phyloP scores from a whole-genome alignment of 2,113 vertebrate genomes.

The Osmerus eperlanus region DNA sequence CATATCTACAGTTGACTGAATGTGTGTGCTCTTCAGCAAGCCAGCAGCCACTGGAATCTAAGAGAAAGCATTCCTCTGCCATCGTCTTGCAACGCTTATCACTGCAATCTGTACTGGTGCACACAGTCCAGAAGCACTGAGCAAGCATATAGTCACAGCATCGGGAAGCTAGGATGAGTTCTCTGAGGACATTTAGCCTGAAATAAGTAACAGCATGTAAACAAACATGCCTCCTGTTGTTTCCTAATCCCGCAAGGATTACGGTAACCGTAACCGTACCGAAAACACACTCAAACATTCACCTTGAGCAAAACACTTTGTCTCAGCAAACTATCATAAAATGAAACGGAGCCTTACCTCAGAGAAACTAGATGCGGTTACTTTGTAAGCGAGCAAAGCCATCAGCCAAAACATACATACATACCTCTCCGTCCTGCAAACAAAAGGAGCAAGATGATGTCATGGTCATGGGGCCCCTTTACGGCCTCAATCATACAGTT shows the following conservation, averaged over 20 bases:
- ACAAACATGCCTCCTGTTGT: too few species aligned
- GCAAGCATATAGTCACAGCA: constrained; percentile 3
- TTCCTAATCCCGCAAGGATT: too few species aligned
- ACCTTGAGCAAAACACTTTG: neutral
- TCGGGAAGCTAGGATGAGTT: neutral
- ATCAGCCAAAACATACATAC: constrained; percentile 62
- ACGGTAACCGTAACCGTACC: too few species aligned
- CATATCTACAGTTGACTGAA: too few species aligned
- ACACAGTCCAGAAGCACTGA: constrained; percentile 12
- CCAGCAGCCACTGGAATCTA: constrained; percentile 1
- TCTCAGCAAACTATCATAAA: neutral
- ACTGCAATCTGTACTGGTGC: neutral
- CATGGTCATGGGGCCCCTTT: neutral
- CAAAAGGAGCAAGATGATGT: constrained; percentile 52
- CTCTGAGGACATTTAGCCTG: neutral
- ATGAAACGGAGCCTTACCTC: constrained; percentile 41
- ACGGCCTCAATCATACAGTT: neutral
- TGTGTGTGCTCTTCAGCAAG: neutral
- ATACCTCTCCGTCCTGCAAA: constrained; percentile 88
- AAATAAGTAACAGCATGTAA: neutral
- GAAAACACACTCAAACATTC: too few species aligned
- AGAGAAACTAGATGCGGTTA: constrained; percentile 34
- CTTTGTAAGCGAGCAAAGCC: constrained; percentile 43
- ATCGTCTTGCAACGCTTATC: constrained; percentile 7
- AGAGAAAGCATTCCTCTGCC: constrained; percentile 12